Evolutionary conservation across 2,888 invertebrate genomes (phyloP), one percentile per base, ranked within the genome.

Genomic region (Dysmachus trigonus): DNA sequence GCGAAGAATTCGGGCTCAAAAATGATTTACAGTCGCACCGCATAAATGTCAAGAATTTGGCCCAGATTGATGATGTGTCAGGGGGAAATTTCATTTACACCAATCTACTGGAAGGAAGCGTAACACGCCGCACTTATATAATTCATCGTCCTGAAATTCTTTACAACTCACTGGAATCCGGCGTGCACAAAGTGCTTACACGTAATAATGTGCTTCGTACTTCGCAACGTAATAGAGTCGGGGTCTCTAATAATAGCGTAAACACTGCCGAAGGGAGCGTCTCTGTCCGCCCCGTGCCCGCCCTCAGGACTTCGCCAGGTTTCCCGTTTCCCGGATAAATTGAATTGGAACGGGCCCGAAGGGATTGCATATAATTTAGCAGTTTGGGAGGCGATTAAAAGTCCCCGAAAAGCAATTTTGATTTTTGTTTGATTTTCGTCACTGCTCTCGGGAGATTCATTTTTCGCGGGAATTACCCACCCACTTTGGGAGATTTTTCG

Each of bases 1-100:
- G 81, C 62, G 53, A 35, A 18, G 62, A 53, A 82, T 51, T 62
- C 35, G 33, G 53, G 18, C 62, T 35, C 13, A 53, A 82, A 82
- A 33, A 82, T 82, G 81, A 82, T 82, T 82, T 82, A 62, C 81
- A 82, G 33, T 53, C 53, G 33, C 62, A 82, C 35, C 62, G 35
- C 81, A 82, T 82, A 31, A 82, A 82, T 82, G 81, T 62, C 81
- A 62, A 82, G 62, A 82, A 82, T 82, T 82, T 82, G 31, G 33
- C 53, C 81, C 81, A 82, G 81, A 82, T 82, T 62, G 81, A 82
- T 82, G 62, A 62, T 82, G 81, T 82, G 81, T 82, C 62, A 82
- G 41, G 62, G 35, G 62, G 62, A 82, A 82, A 33, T 82, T 53
- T 33, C 53, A 62, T 31, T 82, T 77, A 41, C 35, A 47, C 47